Conservation (phyloP, 1,140 invertebrate species). For the Bombus confusus region DNA sequence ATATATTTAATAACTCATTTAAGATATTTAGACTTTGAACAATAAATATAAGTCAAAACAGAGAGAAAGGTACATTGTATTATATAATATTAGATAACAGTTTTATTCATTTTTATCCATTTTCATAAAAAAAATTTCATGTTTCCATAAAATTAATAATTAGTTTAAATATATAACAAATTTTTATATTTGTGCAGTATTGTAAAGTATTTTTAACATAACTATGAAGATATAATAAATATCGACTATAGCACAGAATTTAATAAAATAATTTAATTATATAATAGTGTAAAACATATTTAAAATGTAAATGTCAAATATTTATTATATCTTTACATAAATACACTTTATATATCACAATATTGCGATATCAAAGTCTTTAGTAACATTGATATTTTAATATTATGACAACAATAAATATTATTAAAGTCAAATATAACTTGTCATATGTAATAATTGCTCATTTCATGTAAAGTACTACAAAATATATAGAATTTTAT, state of each 20-base stretch:
- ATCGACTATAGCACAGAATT: constrained; percentile 23
- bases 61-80: not conserved
- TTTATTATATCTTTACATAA: constrained; percentile 61
- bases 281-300: constrained; percentile 21
- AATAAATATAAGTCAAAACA: not conserved
- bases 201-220: constrained; percentile 37
- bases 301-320: constrained; percentile 25
- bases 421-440: constrained; percentile 30
- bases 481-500: constrained; percentile 47
- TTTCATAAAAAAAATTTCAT: constrained; percentile 23
- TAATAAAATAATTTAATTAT: not conserved
- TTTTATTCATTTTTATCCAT: constrained; percentile 25
- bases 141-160: constrained; percentile 14
- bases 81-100: constrained; percentile 4
- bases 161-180: constrained; percentile 27
- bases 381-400: not conserved
- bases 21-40: constrained; percentile 8
- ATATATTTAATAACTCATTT: constrained; percentile 10
- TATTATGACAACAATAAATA: constrained; percentile 40
- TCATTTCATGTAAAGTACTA: constrained; percentile 29
- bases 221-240: constrained; percentile 50
- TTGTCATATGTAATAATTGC: constrained; percentile 25
- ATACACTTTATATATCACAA: constrained; percentile 18
- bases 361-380: constrained; percentile 31
- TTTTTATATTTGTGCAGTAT: constrained; percentile 49